phyloP scores from a whole-genome alignment of 1,140 invertebrate genomes.

The Helicoverpa armigera region DNA sequence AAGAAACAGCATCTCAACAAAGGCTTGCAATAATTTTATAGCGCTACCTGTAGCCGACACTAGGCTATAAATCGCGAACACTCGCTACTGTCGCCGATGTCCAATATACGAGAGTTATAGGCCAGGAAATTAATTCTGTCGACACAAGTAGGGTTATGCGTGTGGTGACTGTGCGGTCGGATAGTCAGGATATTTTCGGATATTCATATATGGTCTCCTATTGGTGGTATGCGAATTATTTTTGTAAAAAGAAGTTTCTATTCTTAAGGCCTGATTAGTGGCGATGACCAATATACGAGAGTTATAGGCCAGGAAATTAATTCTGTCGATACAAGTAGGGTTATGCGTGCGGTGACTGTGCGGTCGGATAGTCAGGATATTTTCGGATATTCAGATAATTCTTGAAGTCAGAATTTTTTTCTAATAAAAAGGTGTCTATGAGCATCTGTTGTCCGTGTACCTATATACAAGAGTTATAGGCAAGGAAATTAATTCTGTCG shows the following conservation, averaged over 20 bases:
- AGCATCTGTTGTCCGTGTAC: no score
- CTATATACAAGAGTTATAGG: conserved; percentile 84
- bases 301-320: conserved; percentile 82
- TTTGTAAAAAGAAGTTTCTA: no score
- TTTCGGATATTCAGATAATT: no score
- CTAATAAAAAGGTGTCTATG: no score
- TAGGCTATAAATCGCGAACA: conserved; percentile 78
- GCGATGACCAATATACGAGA: conserved; percentile 82
- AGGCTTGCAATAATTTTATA: background rate
- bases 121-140: conserved; percentile 85
- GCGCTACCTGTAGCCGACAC: conserved; percentile 61
- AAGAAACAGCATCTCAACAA: no score
- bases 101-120: conserved; percentile 85
- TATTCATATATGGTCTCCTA: no score
- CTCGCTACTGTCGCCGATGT: conserved; percentile 79
- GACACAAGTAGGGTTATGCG: conserved; percentile 80
- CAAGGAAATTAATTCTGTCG: conserved; percentile 69
- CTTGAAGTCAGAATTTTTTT: no score
- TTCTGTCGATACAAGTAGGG: conserved; percentile 17
- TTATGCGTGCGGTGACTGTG: conserved; percentile 68
- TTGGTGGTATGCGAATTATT: no score
- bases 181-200: background rate
- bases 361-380: conserved; percentile 6
- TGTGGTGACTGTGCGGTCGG: conserved; percentile 55
- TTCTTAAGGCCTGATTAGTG: no score